phyloP scores from a whole-genome alignment of 2,797 vertebrate species.

The Danio albolineatus region DNA sequence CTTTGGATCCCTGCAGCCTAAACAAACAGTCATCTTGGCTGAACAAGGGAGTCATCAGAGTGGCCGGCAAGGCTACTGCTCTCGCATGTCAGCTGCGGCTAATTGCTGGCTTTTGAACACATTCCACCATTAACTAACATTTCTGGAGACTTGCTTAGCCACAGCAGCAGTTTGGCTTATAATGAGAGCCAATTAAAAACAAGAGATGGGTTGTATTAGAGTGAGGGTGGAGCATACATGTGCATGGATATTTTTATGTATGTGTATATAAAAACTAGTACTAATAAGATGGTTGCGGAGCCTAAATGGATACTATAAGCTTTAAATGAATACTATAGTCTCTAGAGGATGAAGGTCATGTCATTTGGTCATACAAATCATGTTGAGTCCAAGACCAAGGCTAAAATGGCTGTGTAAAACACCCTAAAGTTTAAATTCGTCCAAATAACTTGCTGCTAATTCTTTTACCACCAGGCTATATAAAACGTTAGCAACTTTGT shows the following conservation, averaged over 20 bases:
- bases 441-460: too few species aligned
- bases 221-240: not conserved
- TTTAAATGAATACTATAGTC: not conserved
- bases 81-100: conserved; percentile 55
- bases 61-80: conserved; percentile 9
- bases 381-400: conserved; percentile 18
- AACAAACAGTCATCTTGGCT: conserved; percentile 53
- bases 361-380: conserved; percentile 20
- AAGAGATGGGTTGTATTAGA: conserved; percentile 52
- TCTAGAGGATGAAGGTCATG: conserved; percentile 8
- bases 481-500: too few species aligned
- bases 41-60: conserved; percentile 56
- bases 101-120: conserved; percentile 60
- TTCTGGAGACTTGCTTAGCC: conserved; percentile 54
- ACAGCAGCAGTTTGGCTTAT: conserved; percentile 56
- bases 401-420: not conserved
- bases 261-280: conserved; percentile 4
- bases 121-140: conserved; percentile 60
- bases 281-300: conserved; percentile 41
- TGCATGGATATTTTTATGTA: conserved; percentile 6
- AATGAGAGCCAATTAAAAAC: conserved; percentile 64
- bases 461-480: too few species aligned
- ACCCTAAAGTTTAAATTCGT: not conserved
- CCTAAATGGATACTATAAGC: not conserved
- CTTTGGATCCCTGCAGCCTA: conserved; percentile 49